Percentiles rank a stretch among this genome's conserved stretches.
Evolutionary conservation across 1,140 invertebrate species (phyloP).

Genomic region (Panagrolaimus sp.): DNA sequence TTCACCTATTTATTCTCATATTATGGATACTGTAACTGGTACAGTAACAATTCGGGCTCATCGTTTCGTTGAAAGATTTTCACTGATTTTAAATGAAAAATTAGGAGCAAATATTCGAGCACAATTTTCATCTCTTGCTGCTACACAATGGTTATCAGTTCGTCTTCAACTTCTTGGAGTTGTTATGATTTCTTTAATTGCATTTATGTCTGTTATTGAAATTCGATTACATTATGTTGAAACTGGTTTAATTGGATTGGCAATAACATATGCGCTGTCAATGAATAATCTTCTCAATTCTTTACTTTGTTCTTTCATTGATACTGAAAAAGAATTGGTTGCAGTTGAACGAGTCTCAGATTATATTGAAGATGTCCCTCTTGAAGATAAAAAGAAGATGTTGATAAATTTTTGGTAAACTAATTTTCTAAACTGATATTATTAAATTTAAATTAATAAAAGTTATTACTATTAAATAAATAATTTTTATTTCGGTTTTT

Average conservation of each 20-base stretch:
- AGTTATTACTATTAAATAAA: too few relatives aligned
- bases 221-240: conserved; percentile 71
- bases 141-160: conserved; percentile 79
- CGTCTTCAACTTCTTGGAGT: conserved; percentile 84
- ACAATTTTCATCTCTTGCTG: conserved; percentile 73
- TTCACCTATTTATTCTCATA: conserved; percentile 78
- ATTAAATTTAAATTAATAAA: too few relatives aligned
- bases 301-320: conserved; percentile 82
- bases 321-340: conserved; percentile 78
- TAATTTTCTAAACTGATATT: too few relatives aligned
- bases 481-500: too few relatives aligned
- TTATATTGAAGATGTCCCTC: conserved; percentile 68
- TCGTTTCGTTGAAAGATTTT: conserved; percentile 70
- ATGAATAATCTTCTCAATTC: conserved; percentile 78
- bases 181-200: conserved; percentile 74
- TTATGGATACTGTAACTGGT: conserved; percentile 82
- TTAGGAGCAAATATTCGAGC: conserved; percentile 67
- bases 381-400: conserved; percentile 60
- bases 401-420: conserved; percentile 40
- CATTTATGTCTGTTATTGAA: conserved; percentile 77
- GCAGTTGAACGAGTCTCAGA: conserved; percentile 85
- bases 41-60: conserved; percentile 77
- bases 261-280: conserved; percentile 85
- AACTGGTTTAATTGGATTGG: conserved; percentile 79
- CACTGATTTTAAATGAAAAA: conserved; percentile 66